A percentile compares a stretch with the other conserved stretches of the same genome.
These are phyloP conservation scores for Acrobasis repandana DNA, from an alignment of 2,888 invertebrate genomes.

Conservation along the genomic window DNA sequence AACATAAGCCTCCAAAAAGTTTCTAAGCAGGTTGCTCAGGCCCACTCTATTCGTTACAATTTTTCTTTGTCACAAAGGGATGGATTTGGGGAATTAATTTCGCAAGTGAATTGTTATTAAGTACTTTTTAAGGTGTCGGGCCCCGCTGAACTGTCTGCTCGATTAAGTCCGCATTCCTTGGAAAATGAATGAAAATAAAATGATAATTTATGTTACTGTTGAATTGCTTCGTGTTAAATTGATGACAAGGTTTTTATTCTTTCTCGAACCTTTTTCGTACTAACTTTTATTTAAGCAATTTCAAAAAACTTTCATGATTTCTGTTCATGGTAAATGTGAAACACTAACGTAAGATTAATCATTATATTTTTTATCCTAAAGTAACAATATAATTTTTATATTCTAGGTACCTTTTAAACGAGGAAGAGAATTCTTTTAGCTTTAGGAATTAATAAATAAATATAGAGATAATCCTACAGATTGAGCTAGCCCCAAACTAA, in stretches of 20 bases:
- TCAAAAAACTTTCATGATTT: background rate
- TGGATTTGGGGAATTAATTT: slow-evolving; percentile 74
- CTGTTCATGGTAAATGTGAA: too few species aligned
- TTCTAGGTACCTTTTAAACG: too few species aligned
- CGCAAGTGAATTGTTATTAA: slow-evolving; percentile 67
- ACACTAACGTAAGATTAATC: too few species aligned
- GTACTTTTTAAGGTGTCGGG: slow-evolving; percentile 49
- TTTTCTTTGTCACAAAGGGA: slow-evolving; percentile 78
- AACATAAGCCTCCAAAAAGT: slow-evolving; percentile 35
- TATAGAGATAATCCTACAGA: background rate
- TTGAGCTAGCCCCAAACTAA: background rate
- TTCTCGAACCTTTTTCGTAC: background rate
- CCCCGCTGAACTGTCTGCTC: slow-evolving; percentile 38
- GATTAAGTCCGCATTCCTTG: slow-evolving; percentile 34
- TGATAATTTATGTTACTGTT: slow-evolving; percentile 17
- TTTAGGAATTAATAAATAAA: background rate
- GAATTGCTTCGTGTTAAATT: slow-evolving; percentile 11
- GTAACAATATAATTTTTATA: too few species aligned
- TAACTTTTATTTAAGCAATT: background rate
- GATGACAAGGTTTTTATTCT: slow-evolving; percentile 11
- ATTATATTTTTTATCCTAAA: too few species aligned
- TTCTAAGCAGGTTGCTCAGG: slow-evolving; percentile 61
- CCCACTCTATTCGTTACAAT: slow-evolving; percentile 75
- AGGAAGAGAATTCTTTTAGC: too few species aligned
- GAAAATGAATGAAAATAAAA: slow-evolving; percentile 26